These are phyloP conservation scores for Rhynchonycteris naso DNA, from an alignment of 2,797 vertebrate genomes.

Conservation along the genomic window DNA sequence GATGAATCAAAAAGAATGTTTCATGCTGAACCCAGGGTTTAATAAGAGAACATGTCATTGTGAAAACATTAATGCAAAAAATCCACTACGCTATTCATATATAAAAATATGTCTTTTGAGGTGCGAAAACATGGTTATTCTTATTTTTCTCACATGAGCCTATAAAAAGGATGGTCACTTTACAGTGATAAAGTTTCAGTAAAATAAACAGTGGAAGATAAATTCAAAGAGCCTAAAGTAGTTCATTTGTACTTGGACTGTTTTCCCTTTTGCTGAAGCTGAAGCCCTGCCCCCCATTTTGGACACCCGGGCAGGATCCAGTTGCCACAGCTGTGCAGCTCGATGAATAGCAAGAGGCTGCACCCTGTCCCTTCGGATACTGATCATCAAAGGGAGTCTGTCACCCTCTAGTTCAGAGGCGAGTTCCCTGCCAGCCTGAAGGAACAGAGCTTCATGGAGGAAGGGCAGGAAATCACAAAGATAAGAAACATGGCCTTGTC, in stretches of 20 bases:
- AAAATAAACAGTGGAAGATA: constrained; percentile 22
- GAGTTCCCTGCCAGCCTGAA: constrained; percentile 60
- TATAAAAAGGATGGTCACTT: not conserved
- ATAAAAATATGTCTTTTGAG: constrained; percentile 18
- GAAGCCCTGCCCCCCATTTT: constrained; percentile 8
- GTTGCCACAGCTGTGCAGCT: constrained; percentile 73
- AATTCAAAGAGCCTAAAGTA: constrained; percentile 17
- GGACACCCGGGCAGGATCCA: constrained; percentile 25
- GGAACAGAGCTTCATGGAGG: constrained; percentile 33
- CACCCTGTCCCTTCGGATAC: constrained; percentile 21
- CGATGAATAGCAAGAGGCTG: constrained; percentile 68
- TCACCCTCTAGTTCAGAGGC: constrained; percentile 48
- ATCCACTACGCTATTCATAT: not conserved
- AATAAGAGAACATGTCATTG: not conserved
- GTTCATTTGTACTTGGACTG: constrained; percentile 1
- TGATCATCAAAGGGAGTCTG: constrained; percentile 73
- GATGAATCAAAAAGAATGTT: not conserved
- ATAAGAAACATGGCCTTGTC: constrained; percentile 76
- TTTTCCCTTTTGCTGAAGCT: constrained; percentile 16
- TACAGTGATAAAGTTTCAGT: not conserved
- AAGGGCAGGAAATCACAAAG: constrained; percentile 62
- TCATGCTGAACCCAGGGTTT: not conserved
- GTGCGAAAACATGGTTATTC: not conserved
- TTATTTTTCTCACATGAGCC: not conserved
- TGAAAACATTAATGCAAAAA: constrained; percentile 5